Conservation (phyloP, 2,797 vertebrate species). For the Clarias fuscus region DNA sequence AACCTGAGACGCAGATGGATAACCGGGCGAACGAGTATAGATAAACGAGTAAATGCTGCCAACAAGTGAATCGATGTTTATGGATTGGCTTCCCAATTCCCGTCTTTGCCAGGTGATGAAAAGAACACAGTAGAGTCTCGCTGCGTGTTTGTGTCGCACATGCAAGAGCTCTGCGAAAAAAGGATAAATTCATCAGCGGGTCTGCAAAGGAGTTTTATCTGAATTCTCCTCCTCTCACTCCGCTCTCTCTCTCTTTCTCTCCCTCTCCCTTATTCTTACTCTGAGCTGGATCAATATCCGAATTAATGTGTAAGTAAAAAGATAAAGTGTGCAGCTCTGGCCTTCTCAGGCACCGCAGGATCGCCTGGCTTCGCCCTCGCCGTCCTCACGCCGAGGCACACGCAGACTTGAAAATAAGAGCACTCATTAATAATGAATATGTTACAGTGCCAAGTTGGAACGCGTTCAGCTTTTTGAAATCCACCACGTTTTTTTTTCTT, state of each 20-base stretch:
- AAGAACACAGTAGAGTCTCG: neutral
- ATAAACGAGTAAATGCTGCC: constrained; percentile 71
- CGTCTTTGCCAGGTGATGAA: constrained; percentile 56
- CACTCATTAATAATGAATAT: constrained; percentile 65
- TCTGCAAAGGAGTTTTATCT: constrained; percentile 49
- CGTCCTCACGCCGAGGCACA: constrained; percentile 54
- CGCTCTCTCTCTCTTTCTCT: neutral
- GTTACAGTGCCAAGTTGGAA: constrained; percentile 62
- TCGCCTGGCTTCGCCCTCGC: constrained; percentile 17
- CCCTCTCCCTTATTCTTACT: constrained; percentile 51
- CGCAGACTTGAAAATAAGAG: constrained; percentile 57
- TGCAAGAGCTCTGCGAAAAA: neutral
- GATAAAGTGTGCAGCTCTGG: constrained; percentile 60
- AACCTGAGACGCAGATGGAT: constrained; percentile 60
- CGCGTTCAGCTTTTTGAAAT: constrained; percentile 58
- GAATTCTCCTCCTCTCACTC: constrained; percentile 56
- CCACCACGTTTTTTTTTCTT: constrained; percentile 39
- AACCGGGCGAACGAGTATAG: constrained; percentile 71
- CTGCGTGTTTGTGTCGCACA: neutral
- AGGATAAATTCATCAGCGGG: neutral
- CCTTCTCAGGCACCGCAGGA: constrained; percentile 42
- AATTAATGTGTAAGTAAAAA: constrained; percentile 66
- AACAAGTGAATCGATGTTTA: constrained; percentile 73
- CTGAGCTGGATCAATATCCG: constrained; percentile 67
- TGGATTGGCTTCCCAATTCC: constrained; percentile 65